A percentile compares a stretch with the other conserved stretches of the same genome.
phyloP scores from a whole-genome alignment of 1,140 invertebrate genomes.

The Trachymyrmex septentrionalis region DNA sequence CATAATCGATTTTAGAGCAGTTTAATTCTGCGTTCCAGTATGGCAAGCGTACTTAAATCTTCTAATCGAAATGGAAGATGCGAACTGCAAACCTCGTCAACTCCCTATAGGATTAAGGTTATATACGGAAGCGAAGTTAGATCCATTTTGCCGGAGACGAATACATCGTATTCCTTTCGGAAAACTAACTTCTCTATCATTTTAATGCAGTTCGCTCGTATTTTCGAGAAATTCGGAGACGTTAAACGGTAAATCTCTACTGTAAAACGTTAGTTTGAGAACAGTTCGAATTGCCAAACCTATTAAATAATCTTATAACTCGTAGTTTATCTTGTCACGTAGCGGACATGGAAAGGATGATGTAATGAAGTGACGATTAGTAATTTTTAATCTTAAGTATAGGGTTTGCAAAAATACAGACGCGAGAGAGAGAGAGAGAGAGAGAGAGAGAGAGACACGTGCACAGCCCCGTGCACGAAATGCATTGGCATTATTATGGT shows the following conservation, averaged over 20 bases:
- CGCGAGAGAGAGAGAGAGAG: too few relatives aligned
- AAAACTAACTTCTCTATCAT: slow-evolving; percentile 54
- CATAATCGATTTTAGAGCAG: slow-evolving; percentile 36
- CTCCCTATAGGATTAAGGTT: slow-evolving; percentile 67
- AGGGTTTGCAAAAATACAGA: not conserved
- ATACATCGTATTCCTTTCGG: slow-evolving; percentile 62
- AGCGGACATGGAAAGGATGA: too few relatives aligned
- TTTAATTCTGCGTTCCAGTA: slow-evolving; percentile 31
- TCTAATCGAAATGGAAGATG: slow-evolving; percentile 69
- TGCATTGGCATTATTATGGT: slow-evolving; percentile 77
- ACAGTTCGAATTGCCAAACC: slow-evolving; percentile 7
- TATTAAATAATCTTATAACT: not conserved
- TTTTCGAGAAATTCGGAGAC: slow-evolving; percentile 54
- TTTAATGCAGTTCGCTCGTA: slow-evolving; percentile 39
- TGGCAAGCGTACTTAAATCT: slow-evolving; percentile 37
- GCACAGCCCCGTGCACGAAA: slow-evolving; percentile 65
- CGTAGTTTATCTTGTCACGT: not conserved
- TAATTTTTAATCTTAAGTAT: not conserved
- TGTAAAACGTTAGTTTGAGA: too few relatives aligned
- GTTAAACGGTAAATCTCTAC: not conserved
- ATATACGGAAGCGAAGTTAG: slow-evolving; percentile 63
- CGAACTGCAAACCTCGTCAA: slow-evolving; percentile 64
- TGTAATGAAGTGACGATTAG: not conserved
- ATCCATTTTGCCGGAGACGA: slow-evolving; percentile 64
- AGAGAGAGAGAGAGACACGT: too few relatives aligned